phyloP scores from a whole-genome alignment of 2,888 invertebrate genomes.

The Apomyelois bistriatella region DNA sequence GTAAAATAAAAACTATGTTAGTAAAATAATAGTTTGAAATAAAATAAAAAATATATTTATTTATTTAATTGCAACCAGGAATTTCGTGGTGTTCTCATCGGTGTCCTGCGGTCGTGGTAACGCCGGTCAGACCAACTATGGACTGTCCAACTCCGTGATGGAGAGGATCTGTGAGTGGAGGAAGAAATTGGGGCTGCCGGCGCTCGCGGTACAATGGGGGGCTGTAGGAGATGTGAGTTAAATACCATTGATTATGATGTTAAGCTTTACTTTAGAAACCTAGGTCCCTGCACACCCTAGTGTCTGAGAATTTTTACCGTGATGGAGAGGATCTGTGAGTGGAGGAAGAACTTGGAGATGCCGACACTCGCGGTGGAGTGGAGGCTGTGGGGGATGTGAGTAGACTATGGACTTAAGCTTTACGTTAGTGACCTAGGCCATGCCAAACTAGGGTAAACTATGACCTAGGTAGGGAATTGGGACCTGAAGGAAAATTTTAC shows the following conservation, averaged over 20 bases:
- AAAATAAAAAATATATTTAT: not conserved
- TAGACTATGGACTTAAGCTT: not conserved
- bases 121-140: slow-evolving; percentile 94
- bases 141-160: slow-evolving; percentile 94
- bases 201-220: slow-evolving; percentile 94
- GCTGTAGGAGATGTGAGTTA: slow-evolving; percentile 91
- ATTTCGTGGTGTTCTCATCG: slow-evolving; percentile 95
- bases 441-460: too few species aligned
- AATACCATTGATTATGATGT: not conserved
- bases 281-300: too few species aligned
- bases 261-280: too few species aligned
- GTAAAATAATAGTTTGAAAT: not conserved
- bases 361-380: slow-evolving; percentile 93
- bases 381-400: slow-evolving; percentile 95
- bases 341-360: slow-evolving; percentile 83
- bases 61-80: slow-evolving; percentile 56
- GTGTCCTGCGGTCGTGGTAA: slow-evolving; percentile 95
- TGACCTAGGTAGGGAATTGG: too few species aligned
- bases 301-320: too few species aligned
- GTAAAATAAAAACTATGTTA: too few species aligned
- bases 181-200: slow-evolving; percentile 84
- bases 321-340: slow-evolving; percentile 93
- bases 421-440: too few species aligned
- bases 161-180: slow-evolving; percentile 91
- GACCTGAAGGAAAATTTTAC: too few species aligned